A percentile compares a stretch with the other conserved stretches of the same genome.
phyloP scores from a whole-genome alignment of 2,888 invertebrate species.

The Unio delphinus region DNA sequence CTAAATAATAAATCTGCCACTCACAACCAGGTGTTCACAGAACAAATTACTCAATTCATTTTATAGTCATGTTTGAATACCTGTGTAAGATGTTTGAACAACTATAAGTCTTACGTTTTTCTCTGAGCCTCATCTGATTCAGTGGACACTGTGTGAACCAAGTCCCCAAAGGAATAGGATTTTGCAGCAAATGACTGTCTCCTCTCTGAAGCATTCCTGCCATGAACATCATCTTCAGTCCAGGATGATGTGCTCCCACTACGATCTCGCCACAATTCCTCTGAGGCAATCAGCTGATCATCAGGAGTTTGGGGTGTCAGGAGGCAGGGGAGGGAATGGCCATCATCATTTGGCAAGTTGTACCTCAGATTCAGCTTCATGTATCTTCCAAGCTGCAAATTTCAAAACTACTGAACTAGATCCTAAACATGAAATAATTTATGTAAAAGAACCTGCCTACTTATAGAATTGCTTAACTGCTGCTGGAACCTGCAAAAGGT shows the following conservation, averaged over 20 bases:
- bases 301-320: constrained; percentile 10
- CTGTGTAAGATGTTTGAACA: no score
- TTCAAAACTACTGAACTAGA: neutral
- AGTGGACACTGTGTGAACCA: neutral
- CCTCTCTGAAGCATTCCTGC: constrained; percentile 14
- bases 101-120: neutral
- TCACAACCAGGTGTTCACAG: no score
- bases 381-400: constrained; percentile 40
- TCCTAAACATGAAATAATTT: neutral
- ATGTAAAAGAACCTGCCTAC: neutral
- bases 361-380: constrained; percentile 49
- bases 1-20: no score
- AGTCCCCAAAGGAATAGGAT: constrained; percentile 34
- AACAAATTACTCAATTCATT: no score
- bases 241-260: constrained; percentile 39
- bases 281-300: constrained; percentile 26
- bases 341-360: constrained; percentile 25
- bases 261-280: constrained; percentile 35
- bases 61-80: no score
- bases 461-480: no score
- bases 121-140: constrained; percentile 6
- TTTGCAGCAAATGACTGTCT: constrained; percentile 30
- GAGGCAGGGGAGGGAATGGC: neutral
- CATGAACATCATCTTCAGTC: constrained; percentile 6
- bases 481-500: no score